phyloP scores from a whole-genome alignment of 1,140 invertebrate species.

The Idris sp. region DNA sequence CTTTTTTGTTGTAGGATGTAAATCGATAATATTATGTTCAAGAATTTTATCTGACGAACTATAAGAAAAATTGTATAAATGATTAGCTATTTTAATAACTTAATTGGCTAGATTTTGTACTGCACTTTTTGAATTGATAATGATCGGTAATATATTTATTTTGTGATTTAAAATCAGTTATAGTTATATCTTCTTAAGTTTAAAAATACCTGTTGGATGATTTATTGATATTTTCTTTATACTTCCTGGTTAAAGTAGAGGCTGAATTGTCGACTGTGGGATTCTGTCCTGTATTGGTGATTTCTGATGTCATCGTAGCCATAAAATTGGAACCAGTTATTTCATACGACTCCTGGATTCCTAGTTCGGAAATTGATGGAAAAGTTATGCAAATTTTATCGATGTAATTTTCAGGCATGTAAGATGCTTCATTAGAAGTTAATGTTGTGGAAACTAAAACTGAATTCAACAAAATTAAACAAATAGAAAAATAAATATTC shows the following conservation, averaged over 20 bases:
- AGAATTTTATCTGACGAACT: conserved; percentile 21
- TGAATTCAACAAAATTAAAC: no score
- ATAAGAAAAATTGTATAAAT: neutral
- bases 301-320: conserved; percentile 45
- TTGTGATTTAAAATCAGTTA: no score
- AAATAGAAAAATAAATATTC: conserved; percentile 3
- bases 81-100: no score
- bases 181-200: conserved; percentile 1
- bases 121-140: no score
- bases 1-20: conserved; percentile 2
- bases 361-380: conserved; percentile 42
- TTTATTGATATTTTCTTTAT: conserved; percentile 15
- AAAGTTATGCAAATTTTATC: conserved; percentile 49
- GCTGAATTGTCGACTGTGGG: conserved; percentile 3
- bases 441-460: conserved; percentile 48
- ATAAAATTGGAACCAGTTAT: conserved; percentile 49
- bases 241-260: conserved; percentile 2
- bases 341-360: conserved; percentile 48
- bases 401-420: conserved; percentile 38
- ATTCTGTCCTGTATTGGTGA: conserved; percentile 14
- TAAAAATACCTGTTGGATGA: conserved; percentile 13
- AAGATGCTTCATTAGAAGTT: conserved; percentile 38
- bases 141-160: no score
- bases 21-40: conserved; percentile 8
- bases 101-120: no score